Evolutionary conservation across 2,888 invertebrate species (phyloP).

Genomic region (Aphodius sticticus): DNA sequence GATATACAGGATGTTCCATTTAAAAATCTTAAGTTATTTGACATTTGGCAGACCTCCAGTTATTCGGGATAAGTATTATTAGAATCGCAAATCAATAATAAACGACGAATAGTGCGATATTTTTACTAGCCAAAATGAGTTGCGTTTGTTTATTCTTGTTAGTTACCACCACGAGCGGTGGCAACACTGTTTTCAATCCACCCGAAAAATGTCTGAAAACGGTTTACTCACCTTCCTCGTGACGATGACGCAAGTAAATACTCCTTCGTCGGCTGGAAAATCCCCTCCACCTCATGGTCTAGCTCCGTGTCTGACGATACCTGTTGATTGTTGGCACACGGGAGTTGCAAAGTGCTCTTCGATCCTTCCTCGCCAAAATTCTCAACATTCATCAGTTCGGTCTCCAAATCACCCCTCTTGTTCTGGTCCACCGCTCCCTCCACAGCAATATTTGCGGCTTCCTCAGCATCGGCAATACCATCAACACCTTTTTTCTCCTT

Average conservation of each 20-base stretch:
- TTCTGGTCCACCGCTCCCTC: background rate
- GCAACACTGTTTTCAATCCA: background rate
- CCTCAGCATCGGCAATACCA: background rate
- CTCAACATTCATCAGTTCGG: constrained; percentile 42
- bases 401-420: background rate
- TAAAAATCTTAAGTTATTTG: no score
- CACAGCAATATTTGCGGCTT: background rate
- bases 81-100: no score
- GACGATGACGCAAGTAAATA: constrained; percentile 74
- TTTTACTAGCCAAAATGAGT: no score
- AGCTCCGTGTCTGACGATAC: constrained; percentile 4
- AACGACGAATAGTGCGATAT: no score
- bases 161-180: no score
- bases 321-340: background rate
- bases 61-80: no score
- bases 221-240: constrained; percentile 66
- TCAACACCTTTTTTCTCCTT: background rate
- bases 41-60: no score
- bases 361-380: constrained; percentile 4
- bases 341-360: background rate
- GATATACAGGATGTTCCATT: no score
- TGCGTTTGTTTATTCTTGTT: no score
- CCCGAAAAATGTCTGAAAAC: constrained; percentile 37
- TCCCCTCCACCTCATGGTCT: constrained; percentile 25
- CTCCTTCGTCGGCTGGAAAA: constrained; percentile 52